A percentile compares a stretch with the other conserved stretches of the same genome.
Evolutionary conservation across 2,797 vertebrate species (phyloP).

Genomic region (Sebastes minor): DNA sequence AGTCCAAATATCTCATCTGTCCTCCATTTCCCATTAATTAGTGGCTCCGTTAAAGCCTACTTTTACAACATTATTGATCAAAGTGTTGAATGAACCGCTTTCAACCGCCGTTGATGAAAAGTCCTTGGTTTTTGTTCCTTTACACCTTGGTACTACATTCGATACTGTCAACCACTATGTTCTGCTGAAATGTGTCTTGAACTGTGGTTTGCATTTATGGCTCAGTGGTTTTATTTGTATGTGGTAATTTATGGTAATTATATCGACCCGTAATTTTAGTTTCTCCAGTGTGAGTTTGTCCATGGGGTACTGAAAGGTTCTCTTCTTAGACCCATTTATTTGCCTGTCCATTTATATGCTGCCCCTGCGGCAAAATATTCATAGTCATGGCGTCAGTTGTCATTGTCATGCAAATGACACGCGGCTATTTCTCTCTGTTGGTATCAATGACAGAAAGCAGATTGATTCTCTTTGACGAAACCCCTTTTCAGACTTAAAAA

Average conservation of each 20-base stretch:
- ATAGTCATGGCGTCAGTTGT: slow-evolving; percentile 10
- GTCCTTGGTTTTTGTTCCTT: slow-evolving; percentile 18
- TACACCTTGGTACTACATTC: not conserved
- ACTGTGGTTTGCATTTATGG: not conserved
- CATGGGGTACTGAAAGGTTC: slow-evolving; percentile 17
- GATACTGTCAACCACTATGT: slow-evolving; percentile 2
- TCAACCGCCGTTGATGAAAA: slow-evolving; percentile 8
- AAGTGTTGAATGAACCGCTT: slow-evolving; percentile 33
- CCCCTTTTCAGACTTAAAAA: not conserved
- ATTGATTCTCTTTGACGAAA: slow-evolving; percentile 8
- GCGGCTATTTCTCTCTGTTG: slow-evolving; percentile 16
- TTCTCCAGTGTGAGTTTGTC: slow-evolving; percentile 21
- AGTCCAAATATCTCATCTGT: slow-evolving; percentile 15
- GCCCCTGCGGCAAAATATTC: slow-evolving; percentile 26
- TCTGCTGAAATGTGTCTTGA: slow-evolving; percentile 13
- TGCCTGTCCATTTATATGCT: slow-evolving; percentile 32
- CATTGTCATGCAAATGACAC: slow-evolving; percentile 45
- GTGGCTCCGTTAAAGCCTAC: slow-evolving; percentile 17
- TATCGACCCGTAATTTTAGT: slow-evolving; percentile 20
- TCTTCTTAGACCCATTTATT: not conserved
- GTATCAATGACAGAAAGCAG: slow-evolving; percentile 23
- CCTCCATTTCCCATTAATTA: slow-evolving; percentile 37
- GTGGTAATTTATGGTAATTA: slow-evolving; percentile 46
- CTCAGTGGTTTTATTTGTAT: slow-evolving; percentile 1
- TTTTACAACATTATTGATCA: slow-evolving; percentile 47